A percentile compares a stretch with the other conserved stretches of the same genome.
Conservation (phyloP, 2,888 invertebrate species). For the Tinea semifulvella region DNA sequence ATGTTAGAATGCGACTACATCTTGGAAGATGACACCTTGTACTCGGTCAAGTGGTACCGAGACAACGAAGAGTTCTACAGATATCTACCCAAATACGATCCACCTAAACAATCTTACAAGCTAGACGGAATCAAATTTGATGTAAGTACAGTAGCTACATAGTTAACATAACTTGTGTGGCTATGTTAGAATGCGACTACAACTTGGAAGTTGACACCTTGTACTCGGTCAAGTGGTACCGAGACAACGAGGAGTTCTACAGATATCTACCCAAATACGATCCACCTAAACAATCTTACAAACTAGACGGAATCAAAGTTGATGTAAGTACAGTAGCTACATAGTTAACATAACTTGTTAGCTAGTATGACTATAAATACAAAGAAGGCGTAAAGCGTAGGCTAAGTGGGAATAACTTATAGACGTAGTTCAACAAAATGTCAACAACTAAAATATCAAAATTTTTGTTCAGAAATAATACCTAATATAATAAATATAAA, state of each 20-base stretch:
- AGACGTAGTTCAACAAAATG: too few relatives aligned
- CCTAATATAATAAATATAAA: too few relatives aligned
- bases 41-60: conserved; percentile 71
- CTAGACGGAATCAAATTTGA: conserved; percentile 75
- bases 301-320: conserved; percentile 73
- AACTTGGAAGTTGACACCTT: conserved; percentile 73
- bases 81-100: conserved; percentile 76
- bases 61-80: conserved; percentile 87
- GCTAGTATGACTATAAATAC: too few relatives aligned
- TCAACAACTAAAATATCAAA: too few relatives aligned
- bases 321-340: conserved; percentile 70
- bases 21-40: not conserved
- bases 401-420: too few relatives aligned
- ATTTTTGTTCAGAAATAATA: too few relatives aligned
- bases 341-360: too few relatives aligned
- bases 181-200: conserved; percentile 72
- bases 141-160: conserved; percentile 65
- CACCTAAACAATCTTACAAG: too few relatives aligned
- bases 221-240: conserved; percentile 87
- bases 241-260: conserved; percentile 86
- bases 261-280: conserved; percentile 77
- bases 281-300: conserved; percentile 76
- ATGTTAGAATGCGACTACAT: not conserved
- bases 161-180: too few relatives aligned
- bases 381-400: too few relatives aligned